phyloP scores from a whole-genome alignment of 2,113 vertebrate genomes.

The Epinephelus cyanopodus region DNA sequence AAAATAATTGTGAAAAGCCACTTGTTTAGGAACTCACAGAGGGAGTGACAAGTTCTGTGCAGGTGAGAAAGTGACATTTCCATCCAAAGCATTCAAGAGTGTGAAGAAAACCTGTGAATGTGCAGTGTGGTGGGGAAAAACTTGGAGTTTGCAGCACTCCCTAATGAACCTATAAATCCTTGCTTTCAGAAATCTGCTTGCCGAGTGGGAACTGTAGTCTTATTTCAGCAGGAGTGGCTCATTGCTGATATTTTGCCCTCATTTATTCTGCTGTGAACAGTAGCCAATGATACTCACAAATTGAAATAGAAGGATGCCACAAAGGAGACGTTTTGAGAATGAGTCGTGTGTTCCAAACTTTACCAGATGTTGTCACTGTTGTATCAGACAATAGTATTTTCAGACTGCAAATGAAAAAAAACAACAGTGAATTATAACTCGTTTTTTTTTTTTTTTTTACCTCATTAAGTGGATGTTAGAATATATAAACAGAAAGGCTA shows the following conservation, averaged over 20 bases:
- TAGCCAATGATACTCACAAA: background rate
- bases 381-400: background rate
- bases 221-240: background rate
- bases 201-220: slow-evolving; percentile 3
- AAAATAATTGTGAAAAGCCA: background rate
- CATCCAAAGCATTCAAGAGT: background rate
- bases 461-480: slow-evolving; percentile 12
- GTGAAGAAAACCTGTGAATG: slow-evolving; percentile 10
- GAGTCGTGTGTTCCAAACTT: background rate
- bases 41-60: background rate
- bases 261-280: slow-evolving; percentile 2
- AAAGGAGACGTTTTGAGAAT: background rate
- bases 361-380: background rate
- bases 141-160: slow-evolving; percentile 2
- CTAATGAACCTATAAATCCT: slow-evolving; percentile 13
- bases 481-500: slow-evolving; percentile 26
- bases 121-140: background rate
- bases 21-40: background rate
- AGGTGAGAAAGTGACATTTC: slow-evolving; percentile 15
- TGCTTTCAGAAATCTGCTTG: background rate
- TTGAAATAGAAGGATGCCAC: background rate
- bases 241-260: background rate
- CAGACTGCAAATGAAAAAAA: background rate
- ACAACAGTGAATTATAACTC: background rate
- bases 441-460: slow-evolving; percentile 3